phyloP scores from a whole-genome alignment of 2,888 invertebrate genomes.

The Melanophora roralis region DNA sequence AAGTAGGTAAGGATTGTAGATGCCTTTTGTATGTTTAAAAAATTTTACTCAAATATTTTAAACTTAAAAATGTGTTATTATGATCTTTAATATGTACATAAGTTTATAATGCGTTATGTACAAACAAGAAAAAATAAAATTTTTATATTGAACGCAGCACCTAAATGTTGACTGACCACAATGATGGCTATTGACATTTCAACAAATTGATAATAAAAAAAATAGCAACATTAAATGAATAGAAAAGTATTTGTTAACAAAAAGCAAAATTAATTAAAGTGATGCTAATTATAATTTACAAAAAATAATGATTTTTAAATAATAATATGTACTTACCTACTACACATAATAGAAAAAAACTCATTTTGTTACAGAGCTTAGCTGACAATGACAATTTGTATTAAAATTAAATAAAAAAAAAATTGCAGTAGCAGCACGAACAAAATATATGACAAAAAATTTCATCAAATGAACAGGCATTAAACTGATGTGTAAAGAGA shows the following conservation, averaged over 20 bases:
- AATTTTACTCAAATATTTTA: no score
- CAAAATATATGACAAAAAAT: conserved; percentile 15
- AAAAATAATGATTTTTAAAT: conserved; percentile 1
- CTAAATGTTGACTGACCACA: conserved; percentile 63
- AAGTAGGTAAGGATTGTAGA: no score
- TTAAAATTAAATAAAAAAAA: conserved; percentile 22
- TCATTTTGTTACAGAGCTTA: conserved; percentile 51
- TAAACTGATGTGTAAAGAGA: conserved; percentile 4
- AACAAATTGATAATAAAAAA: conserved; percentile 59
- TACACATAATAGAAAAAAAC: conserved; percentile 34
- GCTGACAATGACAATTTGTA: conserved; percentile 61
- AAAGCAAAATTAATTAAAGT: conserved; percentile 53
- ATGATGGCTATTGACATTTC: conserved; percentile 65
- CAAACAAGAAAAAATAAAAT: conserved; percentile 7
- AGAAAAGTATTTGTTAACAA: conserved; percentile 40
- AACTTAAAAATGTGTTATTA: no score
- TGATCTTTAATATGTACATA: no score
- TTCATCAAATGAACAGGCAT: conserved; percentile 42
- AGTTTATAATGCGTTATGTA: background rate
- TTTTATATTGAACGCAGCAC: conserved; percentile 15
- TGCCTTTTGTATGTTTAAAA: no score
- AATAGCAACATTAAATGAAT: conserved; percentile 57
- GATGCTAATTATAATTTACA: conserved; percentile 38
- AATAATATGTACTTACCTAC: conserved; percentile 36
- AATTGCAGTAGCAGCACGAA: background rate